Conservation (phyloP, 2,113 vertebrate genomes). For the Capricornis sumatraensis region DNA sequence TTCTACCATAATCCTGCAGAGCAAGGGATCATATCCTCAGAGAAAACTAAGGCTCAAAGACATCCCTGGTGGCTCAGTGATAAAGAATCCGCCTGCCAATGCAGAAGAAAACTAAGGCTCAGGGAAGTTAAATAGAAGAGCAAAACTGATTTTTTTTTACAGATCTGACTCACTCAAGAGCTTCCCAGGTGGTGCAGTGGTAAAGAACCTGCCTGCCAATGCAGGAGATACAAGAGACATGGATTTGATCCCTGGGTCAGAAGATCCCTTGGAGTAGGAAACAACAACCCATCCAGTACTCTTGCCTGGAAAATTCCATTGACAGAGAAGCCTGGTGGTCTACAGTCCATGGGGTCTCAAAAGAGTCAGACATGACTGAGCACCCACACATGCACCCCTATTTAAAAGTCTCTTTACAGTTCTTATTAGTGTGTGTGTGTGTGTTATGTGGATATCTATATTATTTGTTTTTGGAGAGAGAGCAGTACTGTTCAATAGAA, state of each 20-base stretch:
- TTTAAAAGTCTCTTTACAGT: background rate
- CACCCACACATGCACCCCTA: rapidly evolving
- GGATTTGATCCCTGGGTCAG: background rate
- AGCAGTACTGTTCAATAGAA: background rate
- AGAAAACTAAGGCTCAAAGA: background rate
- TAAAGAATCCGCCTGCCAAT: background rate
- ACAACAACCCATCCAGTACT: background rate
- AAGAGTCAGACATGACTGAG: background rate
- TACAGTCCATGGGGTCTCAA: background rate
- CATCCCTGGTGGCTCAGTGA: background rate
- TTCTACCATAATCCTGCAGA: background rate
- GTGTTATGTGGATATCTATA: background rate
- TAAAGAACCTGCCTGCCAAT: background rate
- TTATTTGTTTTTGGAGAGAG: background rate
- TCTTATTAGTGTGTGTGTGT: background rate
- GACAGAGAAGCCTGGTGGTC: background rate
- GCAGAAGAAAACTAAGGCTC: background rate
- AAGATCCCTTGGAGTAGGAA: background rate
- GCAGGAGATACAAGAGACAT: background rate
- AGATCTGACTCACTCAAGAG: background rate
- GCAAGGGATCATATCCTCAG: background rate
- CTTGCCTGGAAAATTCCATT: background rate
- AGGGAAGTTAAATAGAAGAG: background rate
- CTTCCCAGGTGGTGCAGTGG: background rate
- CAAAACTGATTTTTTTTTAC: background rate